Evolutionary conservation across 2,113 vertebrate genomes (phyloP).

Genomic region (Rissa tridactyla): DNA sequence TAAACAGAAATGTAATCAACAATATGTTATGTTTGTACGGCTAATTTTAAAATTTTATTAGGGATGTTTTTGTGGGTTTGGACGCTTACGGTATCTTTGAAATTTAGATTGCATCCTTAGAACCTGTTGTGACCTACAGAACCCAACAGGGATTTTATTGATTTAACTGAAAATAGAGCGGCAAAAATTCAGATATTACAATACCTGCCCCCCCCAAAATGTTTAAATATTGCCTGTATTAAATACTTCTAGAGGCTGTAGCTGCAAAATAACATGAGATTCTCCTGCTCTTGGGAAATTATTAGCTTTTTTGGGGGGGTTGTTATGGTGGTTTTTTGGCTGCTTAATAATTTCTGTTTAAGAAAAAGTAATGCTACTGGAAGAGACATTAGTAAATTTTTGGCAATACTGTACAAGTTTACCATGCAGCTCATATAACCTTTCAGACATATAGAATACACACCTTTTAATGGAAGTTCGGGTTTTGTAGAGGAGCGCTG

Average conservation of each 20-base stretch:
- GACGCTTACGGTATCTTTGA: background rate
- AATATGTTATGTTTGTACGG: background rate
- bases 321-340: background rate
- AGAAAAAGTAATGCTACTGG: background rate
- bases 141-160: background rate
- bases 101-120: background rate
- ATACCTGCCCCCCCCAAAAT: background rate
- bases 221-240: background rate
- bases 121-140: background rate
- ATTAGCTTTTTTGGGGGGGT: background rate
- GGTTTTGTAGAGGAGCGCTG: background rate
- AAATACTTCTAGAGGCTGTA: background rate
- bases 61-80: background rate
- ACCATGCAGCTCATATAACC: background rate
- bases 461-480: background rate
- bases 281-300: background rate
- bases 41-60: background rate
- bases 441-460: background rate
- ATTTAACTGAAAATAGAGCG: constrained; percentile 4
- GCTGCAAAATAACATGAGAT: background rate
- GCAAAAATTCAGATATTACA: background rate
- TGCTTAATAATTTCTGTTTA: background rate
- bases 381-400: background rate
- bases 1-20: background rate
- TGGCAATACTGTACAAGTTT: background rate